Percentiles rank a stretch among this genome's conserved stretches.
phyloP scores from a whole-genome alignment of 2,113 vertebrate species.

The Polypterus senegalus region DNA sequence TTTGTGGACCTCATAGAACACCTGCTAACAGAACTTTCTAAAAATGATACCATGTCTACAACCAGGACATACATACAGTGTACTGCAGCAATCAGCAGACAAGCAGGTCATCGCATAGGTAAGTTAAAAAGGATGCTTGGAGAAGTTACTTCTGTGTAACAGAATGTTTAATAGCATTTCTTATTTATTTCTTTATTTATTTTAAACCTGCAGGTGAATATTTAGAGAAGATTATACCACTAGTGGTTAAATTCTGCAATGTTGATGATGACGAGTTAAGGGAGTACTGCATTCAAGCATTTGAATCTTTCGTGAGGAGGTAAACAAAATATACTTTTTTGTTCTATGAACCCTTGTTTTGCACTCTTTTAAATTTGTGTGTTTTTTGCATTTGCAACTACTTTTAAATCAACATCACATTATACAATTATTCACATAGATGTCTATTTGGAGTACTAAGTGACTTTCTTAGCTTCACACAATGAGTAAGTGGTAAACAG shows the following conservation, averaged over 20 bases:
- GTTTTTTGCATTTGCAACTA: too few relatives aligned
- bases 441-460: too few relatives aligned
- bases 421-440: too few relatives aligned
- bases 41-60: conserved; percentile 97
- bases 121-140: conserved; percentile 29
- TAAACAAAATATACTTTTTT: conserved; percentile 23
- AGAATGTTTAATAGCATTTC: neutral
- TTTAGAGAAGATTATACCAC: conserved; percentile 94
- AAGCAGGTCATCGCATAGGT: conserved; percentile 96
- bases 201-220: conserved; percentile 70
- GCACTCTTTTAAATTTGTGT: too few relatives aligned
- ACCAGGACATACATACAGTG: conserved; percentile 97
- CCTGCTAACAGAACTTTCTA: conserved; percentile 83
- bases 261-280: conserved; percentile 90
- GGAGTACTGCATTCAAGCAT: conserved; percentile 98
- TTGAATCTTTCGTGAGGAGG: conserved; percentile 95
- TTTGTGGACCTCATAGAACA: conserved; percentile 97
- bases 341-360: neutral
- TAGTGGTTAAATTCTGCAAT: conserved; percentile 97
- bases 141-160: neutral
- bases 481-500: too few relatives aligned
- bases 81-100: conserved; percentile 96
- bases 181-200: conserved; percentile 7
- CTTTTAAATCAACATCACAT: too few relatives aligned
- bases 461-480: too few relatives aligned